Base-by-base conservation (phyloP, 1,140 invertebrate species). In the Lasioglossum albipes region DNA sequence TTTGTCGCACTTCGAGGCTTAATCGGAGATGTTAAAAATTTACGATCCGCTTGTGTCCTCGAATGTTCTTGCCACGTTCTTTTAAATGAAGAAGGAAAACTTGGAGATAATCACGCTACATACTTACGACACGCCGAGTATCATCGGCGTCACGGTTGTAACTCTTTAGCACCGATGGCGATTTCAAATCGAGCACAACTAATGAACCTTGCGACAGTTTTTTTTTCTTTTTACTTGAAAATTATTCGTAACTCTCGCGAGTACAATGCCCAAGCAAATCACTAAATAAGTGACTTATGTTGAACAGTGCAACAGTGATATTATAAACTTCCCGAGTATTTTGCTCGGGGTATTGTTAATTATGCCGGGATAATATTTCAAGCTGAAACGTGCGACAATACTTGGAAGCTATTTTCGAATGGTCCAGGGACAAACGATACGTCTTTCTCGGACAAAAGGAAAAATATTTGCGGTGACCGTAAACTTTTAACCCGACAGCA, bases 21-120 rank as follows among this genome's bases (percentile, higher is more conserved):
- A 76, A 86, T 86, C 84, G 65, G 65, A 81, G 61, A 80, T 72
- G 80, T 79, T 65, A 73, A 83, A 86, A 83, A 71, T 86, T 85
- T 83, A 86, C 76, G 84, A 82, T 54, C 76, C 52, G n/a, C 62
- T 57, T 75, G 84, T 74, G 80, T 76, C 75, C 81, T 83, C 75
- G 76, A 73, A 76, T 79, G 7, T 45, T 59, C 62, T 59, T 7
- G 41, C 70, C 22, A 20, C 68, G 41, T 54, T 45, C 70, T 74
- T 81, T 72, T 52, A 22, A 81, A 22, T 27, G 20, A 64, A 42
- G 41, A 69, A 41, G 31, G 22, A 74, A 84, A 70, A 16, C 57
- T 49, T n/a, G 4, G 3, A 36, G 45, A 45, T 22, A 36, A 59
- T 61, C 18, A 2, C 13, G 9, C 12, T 0, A 7, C 36, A 7